Evolutionary conservation across 2,888 invertebrate species (phyloP), one percentile per base, ranked within the genome.

Genomic region (Drosophila niveifrons): DNA sequence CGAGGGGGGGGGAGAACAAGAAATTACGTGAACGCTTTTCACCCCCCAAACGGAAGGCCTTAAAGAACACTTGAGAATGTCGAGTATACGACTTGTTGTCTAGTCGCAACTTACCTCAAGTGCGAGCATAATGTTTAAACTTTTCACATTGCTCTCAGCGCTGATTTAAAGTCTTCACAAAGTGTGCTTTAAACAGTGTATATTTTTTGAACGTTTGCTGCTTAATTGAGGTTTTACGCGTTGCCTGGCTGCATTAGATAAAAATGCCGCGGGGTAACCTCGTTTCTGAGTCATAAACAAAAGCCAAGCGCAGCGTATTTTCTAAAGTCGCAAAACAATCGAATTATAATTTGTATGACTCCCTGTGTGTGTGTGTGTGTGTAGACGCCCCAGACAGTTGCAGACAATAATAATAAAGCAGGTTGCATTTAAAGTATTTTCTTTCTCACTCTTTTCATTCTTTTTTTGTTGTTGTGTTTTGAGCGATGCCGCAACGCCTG

Each of bases 321-420:
- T 64, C 36, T 51, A 66, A 72, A 76, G 63, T 55, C 11, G 72
- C 72, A 64, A 70, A 82, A 82, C 82, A 79, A 86, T 79, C 73
- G 72, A 72, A 79, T 85, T 82, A 82, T 70, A 85, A 82, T 82
- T 82, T 88, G 88, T 82, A 74, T 72, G 85, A 82, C 77, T 23
- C 23, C 6, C 23, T 23, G 23, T 23, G 23, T 23, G 23, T 4
- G 17, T 17, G 17, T 17, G 17, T 23, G 23, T 23, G 23, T 74
- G 71, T 80, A 56, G 64, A 64, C 58, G 17, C 29, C 44, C 28
- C 43, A 61, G 55, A 66, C 55, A 67, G 51, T 1, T 17, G 58
- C 15, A 29, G 34, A 61, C 59, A 66, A 73, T 65, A 47, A 50
- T 39, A 68, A 61, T 36, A 41, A 43, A 61, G 47, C 43, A 34